Conservation (phyloP, 2,888 invertebrate genomes). For the Tachystola acroxantha region DNA sequence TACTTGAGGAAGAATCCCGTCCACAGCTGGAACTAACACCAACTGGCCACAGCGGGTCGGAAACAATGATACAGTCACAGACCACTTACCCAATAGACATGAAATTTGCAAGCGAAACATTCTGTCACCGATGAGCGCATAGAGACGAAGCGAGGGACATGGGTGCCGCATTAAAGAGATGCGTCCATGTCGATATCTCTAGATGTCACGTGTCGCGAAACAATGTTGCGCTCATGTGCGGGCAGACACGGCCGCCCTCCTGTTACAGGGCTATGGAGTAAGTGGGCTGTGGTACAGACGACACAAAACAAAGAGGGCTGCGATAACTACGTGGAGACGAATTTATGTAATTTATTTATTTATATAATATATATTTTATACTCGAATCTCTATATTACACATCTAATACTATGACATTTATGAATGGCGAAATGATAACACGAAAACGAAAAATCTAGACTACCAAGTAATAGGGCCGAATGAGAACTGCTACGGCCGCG, state of each 20-base stretch:
- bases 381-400: constrained; percentile 65
- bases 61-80: too few species aligned
- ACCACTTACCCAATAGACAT: too few species aligned
- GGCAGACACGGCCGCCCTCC: too few species aligned
- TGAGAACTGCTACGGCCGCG: neutral
- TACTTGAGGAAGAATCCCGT: constrained; percentile 4
- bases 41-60: constrained; percentile 22
- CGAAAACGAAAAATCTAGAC: constrained; percentile 47
- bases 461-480: constrained; percentile 47
- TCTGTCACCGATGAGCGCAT: too few species aligned
- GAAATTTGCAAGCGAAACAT: too few species aligned
- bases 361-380: constrained; percentile 32
- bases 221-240: too few species aligned
- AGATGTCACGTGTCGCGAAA: too few species aligned
- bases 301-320: constrained; percentile 33
- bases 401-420: constrained; percentile 69
- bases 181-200: too few species aligned
- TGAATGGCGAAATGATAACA: constrained; percentile 52
- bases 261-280: too few species aligned
- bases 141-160: too few species aligned
- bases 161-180: too few species aligned
- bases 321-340: constrained; percentile 33
- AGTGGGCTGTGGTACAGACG: too few species aligned
- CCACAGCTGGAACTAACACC: constrained; percentile 5
- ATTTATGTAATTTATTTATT: constrained; percentile 39